These are phyloP conservation scores for Phenganax stokvisi DNA, from an alignment of 92 coral and sea anemone genomes.

Conservation along the genomic window DNA sequence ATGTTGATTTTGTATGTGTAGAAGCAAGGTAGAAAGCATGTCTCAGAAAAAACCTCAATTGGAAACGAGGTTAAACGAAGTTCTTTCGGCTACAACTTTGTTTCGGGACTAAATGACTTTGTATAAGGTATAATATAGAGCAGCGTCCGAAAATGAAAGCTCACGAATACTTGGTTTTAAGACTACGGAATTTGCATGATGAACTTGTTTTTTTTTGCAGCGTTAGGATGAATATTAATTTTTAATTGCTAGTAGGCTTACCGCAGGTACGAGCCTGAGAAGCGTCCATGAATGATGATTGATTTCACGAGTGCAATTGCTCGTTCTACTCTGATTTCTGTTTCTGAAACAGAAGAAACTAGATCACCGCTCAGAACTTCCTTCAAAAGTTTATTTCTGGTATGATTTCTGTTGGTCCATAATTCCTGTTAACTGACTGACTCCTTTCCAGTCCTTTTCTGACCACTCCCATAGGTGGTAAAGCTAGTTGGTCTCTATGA, in stretches of 20 bases:
- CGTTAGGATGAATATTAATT: not conserved
- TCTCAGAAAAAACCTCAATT: too few relatives aligned
- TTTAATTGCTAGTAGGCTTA: not conserved
- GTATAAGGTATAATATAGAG: too few relatives aligned
- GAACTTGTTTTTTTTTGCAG: too few relatives aligned
- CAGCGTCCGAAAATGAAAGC: not conserved
- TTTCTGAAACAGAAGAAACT: not conserved
- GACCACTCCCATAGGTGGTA: not conserved
- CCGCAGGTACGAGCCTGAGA: slow-evolving; percentile 20
- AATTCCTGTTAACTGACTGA: not conserved
- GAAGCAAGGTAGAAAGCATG: too few relatives aligned
- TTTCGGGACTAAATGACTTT: too few relatives aligned
- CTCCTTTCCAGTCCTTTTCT: not conserved
- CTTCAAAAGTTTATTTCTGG: not conserved
- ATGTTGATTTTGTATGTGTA: too few relatives aligned
- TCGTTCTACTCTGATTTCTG: not conserved
- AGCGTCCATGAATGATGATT: not conserved
- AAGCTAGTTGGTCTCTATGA: not conserved
- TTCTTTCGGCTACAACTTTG: too few relatives aligned
- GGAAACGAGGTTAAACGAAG: too few relatives aligned
- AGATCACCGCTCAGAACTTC: not conserved
- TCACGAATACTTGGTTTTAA: too few relatives aligned
- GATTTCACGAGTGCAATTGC: not conserved
- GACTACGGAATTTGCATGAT: too few relatives aligned
- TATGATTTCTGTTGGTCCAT: not conserved